Evolutionary conservation across 2,113 vertebrate genomes (phyloP).

Genomic region (Melozone crissalis): DNA sequence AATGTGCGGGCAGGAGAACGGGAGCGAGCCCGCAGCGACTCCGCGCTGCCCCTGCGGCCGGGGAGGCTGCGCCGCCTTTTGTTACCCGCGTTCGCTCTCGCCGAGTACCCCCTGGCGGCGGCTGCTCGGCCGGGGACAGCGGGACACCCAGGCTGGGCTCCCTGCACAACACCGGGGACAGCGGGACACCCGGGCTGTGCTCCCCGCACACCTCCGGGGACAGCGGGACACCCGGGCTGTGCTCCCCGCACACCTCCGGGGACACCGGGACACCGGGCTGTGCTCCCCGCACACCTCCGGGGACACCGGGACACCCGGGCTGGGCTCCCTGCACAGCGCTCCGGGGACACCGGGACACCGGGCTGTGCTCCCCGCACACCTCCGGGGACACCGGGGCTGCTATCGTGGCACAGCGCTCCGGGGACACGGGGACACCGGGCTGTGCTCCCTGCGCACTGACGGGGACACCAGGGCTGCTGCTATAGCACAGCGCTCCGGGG

Average conservation of each 20-base stretch:
- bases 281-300: too few species aligned
- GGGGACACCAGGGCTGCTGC: background rate
- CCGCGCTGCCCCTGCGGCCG: background rate
- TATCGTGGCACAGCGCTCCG: too few species aligned
- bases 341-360: background rate
- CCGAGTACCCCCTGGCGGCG: constrained; percentile 66
- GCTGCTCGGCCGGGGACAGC: background rate
- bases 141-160: background rate
- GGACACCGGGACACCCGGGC: background rate
- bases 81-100: constrained; percentile 1
- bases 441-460: background rate
- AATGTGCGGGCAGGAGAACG: background rate
- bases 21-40: background rate
- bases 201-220: background rate
- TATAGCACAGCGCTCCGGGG: too few species aligned
- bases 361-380: background rate
- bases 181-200: background rate
- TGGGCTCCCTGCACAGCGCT: background rate
- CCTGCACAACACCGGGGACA: background rate
- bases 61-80: background rate
- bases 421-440: background rate
- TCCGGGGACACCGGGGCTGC: too few species aligned
- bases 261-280: too few species aligned
- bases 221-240: background rate
- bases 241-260: too few species aligned